Evolutionary conservation across 2,888 invertebrate genomes (phyloP).

Genomic region (Bombylius major): DNA sequence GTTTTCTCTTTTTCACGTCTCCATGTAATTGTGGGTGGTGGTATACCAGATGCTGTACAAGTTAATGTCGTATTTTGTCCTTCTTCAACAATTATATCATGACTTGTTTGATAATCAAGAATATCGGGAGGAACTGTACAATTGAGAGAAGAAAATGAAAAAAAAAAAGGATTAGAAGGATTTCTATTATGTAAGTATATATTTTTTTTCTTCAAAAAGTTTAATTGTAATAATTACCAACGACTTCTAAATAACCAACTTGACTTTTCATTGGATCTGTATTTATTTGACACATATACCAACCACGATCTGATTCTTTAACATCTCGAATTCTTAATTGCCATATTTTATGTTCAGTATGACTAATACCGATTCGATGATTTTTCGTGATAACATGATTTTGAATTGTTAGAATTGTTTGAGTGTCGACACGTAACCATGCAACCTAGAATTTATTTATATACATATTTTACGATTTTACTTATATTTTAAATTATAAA

Average conservation of each 20-base stretch:
- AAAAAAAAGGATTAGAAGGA: not conserved
- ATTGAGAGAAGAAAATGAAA: constrained; percentile 6
- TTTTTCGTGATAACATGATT: constrained; percentile 83
- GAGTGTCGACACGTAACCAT: constrained; percentile 81
- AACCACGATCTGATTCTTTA: constrained; percentile 66
- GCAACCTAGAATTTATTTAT: constrained; percentile 51
- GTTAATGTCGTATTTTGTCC: constrained; percentile 74
- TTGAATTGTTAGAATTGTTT: constrained; percentile 82
- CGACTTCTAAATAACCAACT: constrained; percentile 73
- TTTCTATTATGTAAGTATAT: no score
- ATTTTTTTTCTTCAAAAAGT: no score
- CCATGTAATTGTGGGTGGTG: constrained; percentile 78
- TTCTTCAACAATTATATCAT: constrained; percentile 74
- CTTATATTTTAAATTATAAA: no score
- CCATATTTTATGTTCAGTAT: constrained; percentile 78
- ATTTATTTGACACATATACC: constrained; percentile 91
- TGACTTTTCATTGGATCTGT: constrained; percentile 89
- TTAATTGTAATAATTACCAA: constrained; percentile 46
- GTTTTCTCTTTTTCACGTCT: constrained; percentile 63
- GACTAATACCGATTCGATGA: constrained; percentile 70
- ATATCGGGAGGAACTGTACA: constrained; percentile 72
- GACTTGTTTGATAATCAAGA: constrained; percentile 72
- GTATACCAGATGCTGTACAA: constrained; percentile 79
- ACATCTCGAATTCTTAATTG: constrained; percentile 76
- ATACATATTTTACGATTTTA: no score